These are phyloP conservation scores for Gadopsis bispinosus DNA, from an alignment of 2,797 vertebrate species.

Conservation along the genomic window DNA sequence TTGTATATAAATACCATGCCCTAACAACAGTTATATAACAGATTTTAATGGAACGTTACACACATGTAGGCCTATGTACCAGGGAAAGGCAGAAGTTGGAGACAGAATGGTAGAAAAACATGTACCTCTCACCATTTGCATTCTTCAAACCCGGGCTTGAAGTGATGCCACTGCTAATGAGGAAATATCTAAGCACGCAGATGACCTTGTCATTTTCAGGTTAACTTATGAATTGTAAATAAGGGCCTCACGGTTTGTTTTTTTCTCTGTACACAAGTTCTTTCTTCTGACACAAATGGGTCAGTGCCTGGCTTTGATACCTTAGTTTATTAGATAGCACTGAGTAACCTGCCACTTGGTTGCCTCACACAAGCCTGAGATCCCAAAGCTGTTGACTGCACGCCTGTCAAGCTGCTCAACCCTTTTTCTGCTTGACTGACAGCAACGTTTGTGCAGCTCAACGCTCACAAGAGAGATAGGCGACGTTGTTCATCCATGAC, in stretches of 20 bases:
- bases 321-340: slow-evolving; percentile 45
- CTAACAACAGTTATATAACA: too few relatives aligned
- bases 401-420: slow-evolving; percentile 52
- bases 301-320: slow-evolving; percentile 69
- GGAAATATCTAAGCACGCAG: slow-evolving; percentile 19
- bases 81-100: slow-evolving; percentile 14
- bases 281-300: slow-evolving; percentile 75
- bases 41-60: too few relatives aligned
- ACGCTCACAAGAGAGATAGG: slow-evolving; percentile 20
- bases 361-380: slow-evolving; percentile 43
- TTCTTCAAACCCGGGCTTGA: slow-evolving; percentile 33
- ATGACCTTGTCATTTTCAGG: slow-evolving; percentile 69
- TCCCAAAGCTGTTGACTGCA: slow-evolving; percentile 39
- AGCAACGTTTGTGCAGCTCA: slow-evolving; percentile 31
- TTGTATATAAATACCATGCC: too few relatives aligned
- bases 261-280: slow-evolving; percentile 15
- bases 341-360: slow-evolving; percentile 52
- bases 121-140: slow-evolving; percentile 23
- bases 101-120: slow-evolving; percentile 3
- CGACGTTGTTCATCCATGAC: slow-evolving; percentile 23
- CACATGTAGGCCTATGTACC: too few relatives aligned
- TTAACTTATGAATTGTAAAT: slow-evolving; percentile 77
- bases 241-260: slow-evolving; percentile 37
- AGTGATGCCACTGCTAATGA: slow-evolving; percentile 25
- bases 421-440: slow-evolving; percentile 41